phyloP scores from a whole-genome alignment of 35 echinoderm and acorn worm species.

The Heliocidaris erythrogramma region DNA sequence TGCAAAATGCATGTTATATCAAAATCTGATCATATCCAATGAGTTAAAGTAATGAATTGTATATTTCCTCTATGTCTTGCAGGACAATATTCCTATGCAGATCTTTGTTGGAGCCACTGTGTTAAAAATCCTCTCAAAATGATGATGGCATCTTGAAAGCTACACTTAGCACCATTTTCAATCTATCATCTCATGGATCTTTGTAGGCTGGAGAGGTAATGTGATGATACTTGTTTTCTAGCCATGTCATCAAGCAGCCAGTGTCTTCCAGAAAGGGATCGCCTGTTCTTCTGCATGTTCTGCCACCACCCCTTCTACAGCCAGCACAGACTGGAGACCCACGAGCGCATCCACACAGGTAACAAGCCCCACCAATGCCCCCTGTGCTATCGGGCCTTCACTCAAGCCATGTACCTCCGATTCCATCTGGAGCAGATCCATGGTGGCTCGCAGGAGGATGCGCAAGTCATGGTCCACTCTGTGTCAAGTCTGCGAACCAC shows the following conservation, averaged over 20 bases:
- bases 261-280: not conserved
- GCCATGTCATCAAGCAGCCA: too few species aligned
- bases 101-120: not conserved
- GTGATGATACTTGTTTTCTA: too few species aligned
- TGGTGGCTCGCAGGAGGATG: constrained; percentile 13
- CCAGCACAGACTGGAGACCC: constrained; percentile 37
- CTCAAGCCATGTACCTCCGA: constrained; percentile 23
- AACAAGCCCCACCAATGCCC: not conserved
- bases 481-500: not conserved
- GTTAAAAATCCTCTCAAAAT: not conserved
- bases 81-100: not conserved
- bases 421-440: constrained; percentile 46
- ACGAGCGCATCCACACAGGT: constrained; percentile 41
- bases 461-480: not conserved
- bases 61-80: not conserved
- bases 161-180: not conserved
- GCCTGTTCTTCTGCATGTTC: not conserved
- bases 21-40: too few species aligned
- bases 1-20: too few species aligned
- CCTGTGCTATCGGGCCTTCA: not conserved
- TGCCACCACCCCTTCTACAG: constrained; percentile 37
- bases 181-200: too few species aligned
- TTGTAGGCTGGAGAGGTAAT: too few species aligned
- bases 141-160: not conserved
- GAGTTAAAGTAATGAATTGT: too few species aligned